Conservation (phyloP, 2,113 vertebrate species). For the Drymodes brunneopygia region DNA sequence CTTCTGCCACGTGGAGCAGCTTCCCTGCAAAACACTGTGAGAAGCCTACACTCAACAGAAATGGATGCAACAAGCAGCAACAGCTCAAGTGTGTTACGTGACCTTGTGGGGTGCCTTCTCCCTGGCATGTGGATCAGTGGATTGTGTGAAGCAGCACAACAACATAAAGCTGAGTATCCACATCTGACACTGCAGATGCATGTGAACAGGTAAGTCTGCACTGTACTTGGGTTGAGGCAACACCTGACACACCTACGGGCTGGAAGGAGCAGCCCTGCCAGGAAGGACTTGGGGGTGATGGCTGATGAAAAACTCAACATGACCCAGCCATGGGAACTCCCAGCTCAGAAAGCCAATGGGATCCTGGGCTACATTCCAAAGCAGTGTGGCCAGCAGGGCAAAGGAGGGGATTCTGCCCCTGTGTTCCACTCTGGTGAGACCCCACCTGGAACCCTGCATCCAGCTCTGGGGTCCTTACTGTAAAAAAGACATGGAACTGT, state of each 20-base stretch:
- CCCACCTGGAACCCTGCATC: not conserved
- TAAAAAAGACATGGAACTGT: not conserved
- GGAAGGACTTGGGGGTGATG: not conserved
- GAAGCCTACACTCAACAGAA: not conserved
- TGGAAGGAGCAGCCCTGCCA: accelerated
- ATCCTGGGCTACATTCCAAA: not conserved
- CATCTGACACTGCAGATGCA: not conserved
- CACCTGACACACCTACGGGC: not conserved
- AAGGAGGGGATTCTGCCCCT: not conserved
- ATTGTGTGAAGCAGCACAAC: not conserved
- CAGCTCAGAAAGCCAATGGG: not conserved
- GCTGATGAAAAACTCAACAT: not conserved
- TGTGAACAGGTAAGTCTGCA: not conserved
- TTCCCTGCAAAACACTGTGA: not conserved
- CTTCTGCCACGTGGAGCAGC: not conserved
- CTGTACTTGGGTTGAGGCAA: not conserved
- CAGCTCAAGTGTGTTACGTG: accelerated
- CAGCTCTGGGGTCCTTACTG: not conserved
- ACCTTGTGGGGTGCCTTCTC: not conserved
- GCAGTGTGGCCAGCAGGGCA: accelerated
- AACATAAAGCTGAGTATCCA: not conserved
- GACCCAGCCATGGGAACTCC: not conserved
- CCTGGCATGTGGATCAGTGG: not conserved
- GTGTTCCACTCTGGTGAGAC: not conserved
- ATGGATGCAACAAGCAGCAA: accelerated